Percentiles rank a stretch among this genome's conserved stretches.
phyloP scores from a whole-genome alignment of 2,797 vertebrate genomes.

The Sebastes iracundus region DNA sequence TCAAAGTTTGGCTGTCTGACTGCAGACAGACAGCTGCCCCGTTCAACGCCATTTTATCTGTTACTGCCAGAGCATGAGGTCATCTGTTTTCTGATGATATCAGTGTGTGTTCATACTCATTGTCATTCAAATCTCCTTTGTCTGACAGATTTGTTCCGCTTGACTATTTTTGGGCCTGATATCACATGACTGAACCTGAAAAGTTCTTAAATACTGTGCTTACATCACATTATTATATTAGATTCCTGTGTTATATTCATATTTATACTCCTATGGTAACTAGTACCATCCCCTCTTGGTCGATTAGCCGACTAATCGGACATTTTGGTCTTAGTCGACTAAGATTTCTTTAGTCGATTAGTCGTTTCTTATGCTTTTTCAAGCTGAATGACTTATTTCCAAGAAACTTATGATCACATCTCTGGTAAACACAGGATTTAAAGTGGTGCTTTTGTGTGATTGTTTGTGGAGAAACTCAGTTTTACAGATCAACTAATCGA shows the following conservation, averaged over 20 bases:
- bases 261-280: background rate
- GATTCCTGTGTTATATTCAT: background rate
- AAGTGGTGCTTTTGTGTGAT: background rate
- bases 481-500: background rate
- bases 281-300: no score
- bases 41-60: slow-evolving; percentile 27
- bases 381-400: background rate
- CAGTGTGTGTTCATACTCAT: slow-evolving; percentile 40
- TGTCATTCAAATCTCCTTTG: slow-evolving; percentile 46
- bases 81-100: slow-evolving; percentile 47
- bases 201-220: slow-evolving; percentile 10
- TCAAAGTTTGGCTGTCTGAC: slow-evolving; percentile 24
- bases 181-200: background rate
- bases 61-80: slow-evolving; percentile 35
- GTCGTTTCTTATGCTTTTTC: background rate
- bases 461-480: background rate
- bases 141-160: slow-evolving; percentile 33
- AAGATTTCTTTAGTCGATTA: background rate
- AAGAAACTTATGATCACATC: background rate
- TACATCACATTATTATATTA: background rate
- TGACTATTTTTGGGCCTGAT: slow-evolving; percentile 9
- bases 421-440: background rate
- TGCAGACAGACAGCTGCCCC: slow-evolving; percentile 5
- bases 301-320: no score
- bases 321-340: background rate